Evolutionary conservation across 2,113 vertebrate species (phyloP), one percentile per base, ranked within the genome.

Genomic region (Etheostoma spectabile): DNA sequence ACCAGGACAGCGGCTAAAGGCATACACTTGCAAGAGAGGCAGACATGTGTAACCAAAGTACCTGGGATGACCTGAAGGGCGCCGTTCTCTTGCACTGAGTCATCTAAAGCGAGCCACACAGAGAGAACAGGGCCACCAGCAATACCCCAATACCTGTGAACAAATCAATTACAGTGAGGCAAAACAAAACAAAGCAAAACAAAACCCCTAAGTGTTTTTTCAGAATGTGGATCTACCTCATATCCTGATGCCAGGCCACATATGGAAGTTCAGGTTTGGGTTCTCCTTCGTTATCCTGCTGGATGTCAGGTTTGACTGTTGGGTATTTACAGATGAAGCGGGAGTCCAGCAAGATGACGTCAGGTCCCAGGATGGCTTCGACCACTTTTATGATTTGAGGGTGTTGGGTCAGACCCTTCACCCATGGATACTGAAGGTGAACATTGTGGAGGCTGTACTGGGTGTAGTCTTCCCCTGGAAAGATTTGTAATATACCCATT

Each of bases 291-390:
- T 84, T 51, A 3, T 33, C 72, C 42, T 79, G 56, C 79, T 59
- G 60, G 48, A 55, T 15, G n/a, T 71, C 55, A 7, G 55, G 19
- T 57, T 72, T 82, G 45, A 65, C 2, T 4, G 76, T 42, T 5
- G 96, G 94, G 79, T 96, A 96, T 92, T 96, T 96, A 79, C 95
- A 96, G 88, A 96, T 96, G 84, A 96, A 96, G 48, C 94, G 93
- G 8, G 96, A 96, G 84, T 96, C 95, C 35, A 96, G 91, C 30
- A 96, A 91, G 57, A 96, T 90, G 70, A 96, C 85, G 38, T 96
- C 92, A 1, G 90, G 90, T 5, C 95, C 96, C 75, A 96, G 77
- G 69, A 92, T 42, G 6, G 93, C 86, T 63, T 82, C 88, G 68
- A 96, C 78, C 45, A 88, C 81, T 70, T 86, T 18, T 33, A 95